phyloP scores from a whole-genome alignment of 1,140 invertebrate species.

The Drosophila nebulosa region DNA sequence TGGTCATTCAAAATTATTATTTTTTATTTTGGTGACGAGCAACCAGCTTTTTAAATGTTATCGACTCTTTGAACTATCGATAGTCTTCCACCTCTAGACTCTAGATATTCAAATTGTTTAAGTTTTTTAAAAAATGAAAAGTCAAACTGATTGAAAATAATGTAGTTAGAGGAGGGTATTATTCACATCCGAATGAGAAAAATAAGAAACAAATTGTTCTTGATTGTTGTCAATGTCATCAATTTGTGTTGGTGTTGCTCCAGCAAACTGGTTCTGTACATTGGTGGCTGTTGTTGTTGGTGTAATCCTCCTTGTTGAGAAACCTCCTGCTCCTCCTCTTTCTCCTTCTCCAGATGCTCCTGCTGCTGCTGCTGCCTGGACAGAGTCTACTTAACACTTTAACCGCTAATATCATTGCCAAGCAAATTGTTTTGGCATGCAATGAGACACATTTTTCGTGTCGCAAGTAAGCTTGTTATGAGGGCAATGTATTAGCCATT shows the following conservation, averaged over 20 bases:
- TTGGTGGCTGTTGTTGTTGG: not conserved
- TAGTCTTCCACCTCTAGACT: too few species aligned
- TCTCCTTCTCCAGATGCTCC: conserved; percentile 16
- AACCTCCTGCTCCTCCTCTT: too few species aligned
- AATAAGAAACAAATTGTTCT: conserved; percentile 8
- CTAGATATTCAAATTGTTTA: too few species aligned
- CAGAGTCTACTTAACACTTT: conserved; percentile 59
- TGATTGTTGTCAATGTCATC: conserved; percentile 50
- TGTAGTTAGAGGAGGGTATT: not conserved
- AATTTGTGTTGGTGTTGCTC: conserved; percentile 35
- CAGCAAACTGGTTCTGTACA: conserved; percentile 43
- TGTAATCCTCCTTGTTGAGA: not conserved
- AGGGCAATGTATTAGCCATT: conserved; percentile 27
- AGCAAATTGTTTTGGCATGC: conserved; percentile 45
- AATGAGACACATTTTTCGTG: not conserved
- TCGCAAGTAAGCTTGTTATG: conserved; percentile 36
- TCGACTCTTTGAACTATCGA: too few species aligned
- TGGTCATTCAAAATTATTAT: too few species aligned
- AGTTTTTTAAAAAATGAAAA: not conserved
- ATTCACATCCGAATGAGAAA: not conserved
- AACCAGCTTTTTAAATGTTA: too few species aligned
- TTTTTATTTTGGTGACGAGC: too few species aligned
- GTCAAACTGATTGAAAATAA: not conserved
- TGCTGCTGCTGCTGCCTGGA: conserved; percentile 43
- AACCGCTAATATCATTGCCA: conserved; percentile 4